Evolutionary conservation across 2,888 invertebrate genomes (phyloP).

Genomic region (Drosophila nr. perissopoda): DNA sequence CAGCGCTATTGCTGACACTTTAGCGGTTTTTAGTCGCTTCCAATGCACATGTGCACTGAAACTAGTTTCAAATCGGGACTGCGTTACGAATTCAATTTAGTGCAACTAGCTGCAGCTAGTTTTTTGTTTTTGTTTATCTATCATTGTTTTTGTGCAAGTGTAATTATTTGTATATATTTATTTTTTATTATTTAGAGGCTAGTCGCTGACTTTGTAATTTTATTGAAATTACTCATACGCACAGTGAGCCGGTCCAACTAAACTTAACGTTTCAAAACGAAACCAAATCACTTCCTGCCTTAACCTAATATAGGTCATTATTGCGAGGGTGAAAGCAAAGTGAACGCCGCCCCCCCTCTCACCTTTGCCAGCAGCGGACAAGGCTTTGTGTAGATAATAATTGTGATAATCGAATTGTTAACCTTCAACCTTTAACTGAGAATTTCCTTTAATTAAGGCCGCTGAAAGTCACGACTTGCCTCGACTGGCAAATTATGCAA

Average conservation of each 20-base stretch:
- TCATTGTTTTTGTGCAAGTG: slow-evolving; percentile 18
- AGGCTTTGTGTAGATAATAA: background rate
- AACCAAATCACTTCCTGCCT: slow-evolving; percentile 49
- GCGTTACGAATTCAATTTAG: slow-evolving; percentile 23
- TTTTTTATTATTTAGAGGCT: slow-evolving; percentile 59
- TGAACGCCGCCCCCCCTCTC: slow-evolving; percentile 20
- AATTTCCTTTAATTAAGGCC: slow-evolving; percentile 42
- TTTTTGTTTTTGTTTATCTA: slow-evolving; percentile 21
- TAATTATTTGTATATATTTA: slow-evolving; percentile 21
- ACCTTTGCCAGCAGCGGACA: background rate
- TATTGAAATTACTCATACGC: slow-evolving; percentile 75
- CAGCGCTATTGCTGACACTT: slow-evolving; percentile 29
- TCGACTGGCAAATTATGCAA: slow-evolving; percentile 57
- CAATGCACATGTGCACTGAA: slow-evolving; percentile 73
- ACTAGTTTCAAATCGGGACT: slow-evolving; percentile 68
- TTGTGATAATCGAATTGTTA: slow-evolving; percentile 2
- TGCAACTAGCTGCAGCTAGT: slow-evolving; percentile 16
- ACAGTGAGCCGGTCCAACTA: slow-evolving; percentile 32
- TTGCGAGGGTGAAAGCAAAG: slow-evolving; percentile 65
- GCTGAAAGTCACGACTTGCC: slow-evolving; percentile 54
- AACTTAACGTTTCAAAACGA: slow-evolving; percentile 1
- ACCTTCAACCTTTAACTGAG: slow-evolving; percentile 28
- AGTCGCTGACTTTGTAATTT: slow-evolving; percentile 64
- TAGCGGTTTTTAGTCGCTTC: slow-evolving; percentile 26
- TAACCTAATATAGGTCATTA: slow-evolving; percentile 67